Evolutionary conservation across 2,113 vertebrate genomes (phyloP).

Genomic region (Nymphicus hollandicus): DNA sequence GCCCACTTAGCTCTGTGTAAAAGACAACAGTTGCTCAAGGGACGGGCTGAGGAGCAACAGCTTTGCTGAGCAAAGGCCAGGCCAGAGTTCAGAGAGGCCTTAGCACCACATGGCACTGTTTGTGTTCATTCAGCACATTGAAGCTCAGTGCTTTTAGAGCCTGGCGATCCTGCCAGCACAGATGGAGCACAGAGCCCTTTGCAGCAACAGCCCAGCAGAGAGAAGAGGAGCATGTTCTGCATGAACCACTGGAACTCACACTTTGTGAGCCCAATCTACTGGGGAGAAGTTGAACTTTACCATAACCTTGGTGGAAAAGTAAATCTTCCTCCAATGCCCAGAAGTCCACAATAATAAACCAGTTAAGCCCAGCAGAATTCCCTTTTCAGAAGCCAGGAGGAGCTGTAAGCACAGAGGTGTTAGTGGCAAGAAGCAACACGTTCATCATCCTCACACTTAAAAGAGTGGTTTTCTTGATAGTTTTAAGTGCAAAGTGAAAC

Average conservation of each 20-base stretch:
- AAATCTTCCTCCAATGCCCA: neutral
- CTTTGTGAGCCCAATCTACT: neutral
- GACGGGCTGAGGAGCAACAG: neutral
- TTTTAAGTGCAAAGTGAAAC: neutral
- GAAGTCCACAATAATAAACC: neutral
- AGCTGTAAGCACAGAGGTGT: constrained; percentile 18
- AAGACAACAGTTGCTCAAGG: neutral
- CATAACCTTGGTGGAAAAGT: neutral
- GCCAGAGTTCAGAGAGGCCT: neutral
- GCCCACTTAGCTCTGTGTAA: neutral
- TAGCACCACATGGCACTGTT: neutral
- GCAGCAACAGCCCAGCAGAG: neutral
- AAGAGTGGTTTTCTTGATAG: neutral
- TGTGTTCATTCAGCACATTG: neutral
- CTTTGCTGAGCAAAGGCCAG: neutral
- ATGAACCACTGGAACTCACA: rapidly evolving
- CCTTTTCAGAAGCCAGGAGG: constrained; percentile 50
- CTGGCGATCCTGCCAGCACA: neutral
- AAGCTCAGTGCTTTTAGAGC: neutral
- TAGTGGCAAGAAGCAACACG: neutral
- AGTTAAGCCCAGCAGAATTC: neutral
- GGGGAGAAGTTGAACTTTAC: neutral
- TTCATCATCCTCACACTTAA: neutral
- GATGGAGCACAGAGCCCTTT: neutral
- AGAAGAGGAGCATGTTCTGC: neutral